Percentiles rank a stretch among this genome's conserved stretches.
Conservation (phyloP, 2,888 invertebrate genomes). For the Drosophila dives region DNA sequence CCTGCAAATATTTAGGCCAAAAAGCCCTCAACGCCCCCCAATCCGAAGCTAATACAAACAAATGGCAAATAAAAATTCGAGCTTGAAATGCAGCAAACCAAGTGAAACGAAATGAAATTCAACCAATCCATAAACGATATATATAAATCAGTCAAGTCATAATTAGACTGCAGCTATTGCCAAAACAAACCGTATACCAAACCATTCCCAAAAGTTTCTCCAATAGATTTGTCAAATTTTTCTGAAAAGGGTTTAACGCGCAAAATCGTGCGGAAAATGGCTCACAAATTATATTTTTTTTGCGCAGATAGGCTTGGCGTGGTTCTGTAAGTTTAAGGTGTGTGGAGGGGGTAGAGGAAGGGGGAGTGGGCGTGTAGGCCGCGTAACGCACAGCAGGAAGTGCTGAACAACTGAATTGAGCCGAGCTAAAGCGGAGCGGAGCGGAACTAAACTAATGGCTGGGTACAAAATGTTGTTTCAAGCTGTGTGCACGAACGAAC, state of each 20-base stretch:
- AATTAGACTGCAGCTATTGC: conserved; percentile 37
- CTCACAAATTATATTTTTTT: conserved; percentile 31
- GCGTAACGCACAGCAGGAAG: conserved; percentile 46
- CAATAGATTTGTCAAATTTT: conserved; percentile 51
- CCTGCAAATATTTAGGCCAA: conserved; percentile 62
- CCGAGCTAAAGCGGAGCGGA: conserved; percentile 23
- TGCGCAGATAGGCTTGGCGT: conserved; percentile 1
- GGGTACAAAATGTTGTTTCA: conserved; percentile 76
- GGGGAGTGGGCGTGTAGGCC: neutral
- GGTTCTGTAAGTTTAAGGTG: conserved; percentile 29
- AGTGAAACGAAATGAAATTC: conserved; percentile 17
- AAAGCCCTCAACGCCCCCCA: conserved; percentile 17
- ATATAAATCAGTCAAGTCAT: conserved; percentile 42
- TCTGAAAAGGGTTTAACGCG: conserved; percentile 48
- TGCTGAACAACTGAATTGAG: conserved; percentile 21
- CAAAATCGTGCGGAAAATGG: conserved; percentile 72
- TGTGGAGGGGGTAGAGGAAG: neutral
- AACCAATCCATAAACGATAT: conserved; percentile 11
- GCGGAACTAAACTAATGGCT: conserved; percentile 68
- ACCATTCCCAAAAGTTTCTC: neutral
- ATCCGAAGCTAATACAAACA: conserved; percentile 31
- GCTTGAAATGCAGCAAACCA: conserved; percentile 14
- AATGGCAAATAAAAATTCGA: conserved; percentile 17
- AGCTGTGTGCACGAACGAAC: conserved; percentile 75
- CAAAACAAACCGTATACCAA: neutral